Base-by-base conservation (phyloP, 2,888 invertebrate genomes). In the Smittia aterrima region DNA sequence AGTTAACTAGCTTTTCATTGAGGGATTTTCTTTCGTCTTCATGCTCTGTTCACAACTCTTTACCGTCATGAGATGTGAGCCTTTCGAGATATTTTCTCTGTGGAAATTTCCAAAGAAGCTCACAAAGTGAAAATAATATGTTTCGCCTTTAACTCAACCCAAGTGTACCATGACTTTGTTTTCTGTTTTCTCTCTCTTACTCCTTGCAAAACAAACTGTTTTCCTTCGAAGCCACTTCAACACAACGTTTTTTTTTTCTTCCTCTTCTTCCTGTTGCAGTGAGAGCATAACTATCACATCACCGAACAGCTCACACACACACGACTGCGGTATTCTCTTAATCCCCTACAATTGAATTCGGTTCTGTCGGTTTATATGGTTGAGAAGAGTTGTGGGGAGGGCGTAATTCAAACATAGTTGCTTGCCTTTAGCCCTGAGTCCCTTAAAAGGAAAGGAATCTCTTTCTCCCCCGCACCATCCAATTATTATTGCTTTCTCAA, bases 1-100 rank as follows among this genome's bases (percentile, higher is more conserved):
- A 72, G 72, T 62, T 72, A 72, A 72, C 72, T 72, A 72, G 72
- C 72, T 72, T 72, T 72, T 40, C 72, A 62, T 62, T 72, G 62
- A 38, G 40, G 54, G 53, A 32, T 72, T 72, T 72, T 53, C 24
- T 72, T 20, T 20, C 16, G 2, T 22, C 22, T 58, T 58, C 22
- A 2, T 58, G 4, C 20, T 58, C 58, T 58, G 58, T 22, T 58
- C n/a, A 3, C 18, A 58, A 58, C 58, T 58, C 58, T 22, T 18
- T 58, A 58, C 58, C 58, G 22, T 22, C 58, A 58, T 58, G 58
- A 58, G 18, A 20, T 58, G 58, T 58, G 11, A 2, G 58, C 47
- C 47, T 58, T n/a, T 20, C 20, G 20, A 58, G 58, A 18, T 9
- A 11, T 58, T 6, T 22, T 22, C 7, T 18, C 22, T 58, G 18